These are phyloP conservation scores for Syrmaticus mikado DNA, from an alignment of 2,113 vertebrate species.

Conservation along the genomic window DNA sequence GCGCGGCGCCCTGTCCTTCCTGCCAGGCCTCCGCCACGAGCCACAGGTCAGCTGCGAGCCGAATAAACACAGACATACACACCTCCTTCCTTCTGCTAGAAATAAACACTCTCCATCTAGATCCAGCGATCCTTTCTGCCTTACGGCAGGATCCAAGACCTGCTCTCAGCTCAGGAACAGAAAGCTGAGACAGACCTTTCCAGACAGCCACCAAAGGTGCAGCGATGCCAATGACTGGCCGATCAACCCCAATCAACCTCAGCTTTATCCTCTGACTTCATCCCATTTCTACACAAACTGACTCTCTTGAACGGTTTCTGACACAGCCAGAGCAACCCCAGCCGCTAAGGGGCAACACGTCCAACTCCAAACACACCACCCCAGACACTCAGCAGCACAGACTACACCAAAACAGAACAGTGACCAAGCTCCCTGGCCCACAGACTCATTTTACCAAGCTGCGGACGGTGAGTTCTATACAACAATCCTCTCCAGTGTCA, in stretches of 20 bases:
- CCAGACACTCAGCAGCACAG: rapidly evolving
- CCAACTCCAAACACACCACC: background rate
- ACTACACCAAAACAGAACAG: rapidly evolving
- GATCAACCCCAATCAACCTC: background rate
- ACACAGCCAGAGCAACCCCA: rapidly evolving
- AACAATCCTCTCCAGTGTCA: background rate
- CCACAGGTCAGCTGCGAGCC: background rate
- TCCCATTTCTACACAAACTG: background rate
- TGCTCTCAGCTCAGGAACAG: background rate
- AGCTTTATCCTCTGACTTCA: background rate
- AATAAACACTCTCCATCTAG: background rate
- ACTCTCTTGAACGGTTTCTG: background rate
- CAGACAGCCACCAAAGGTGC: background rate
- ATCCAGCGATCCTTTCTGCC: background rate
- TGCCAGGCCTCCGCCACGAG: background rate
- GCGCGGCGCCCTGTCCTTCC: rapidly evolving
- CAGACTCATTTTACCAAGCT: background rate
- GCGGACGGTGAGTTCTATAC: rapidly evolving
- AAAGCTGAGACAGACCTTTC: background rate
- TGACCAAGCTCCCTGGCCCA: background rate
- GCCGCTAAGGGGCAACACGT: background rate
- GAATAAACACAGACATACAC: background rate
- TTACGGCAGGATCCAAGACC: background rate
- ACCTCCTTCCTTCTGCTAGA: background rate
- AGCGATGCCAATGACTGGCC: background rate